Evolutionary conservation across 2,888 invertebrate species (phyloP).

Genomic region (Apantesis nais): DNA sequence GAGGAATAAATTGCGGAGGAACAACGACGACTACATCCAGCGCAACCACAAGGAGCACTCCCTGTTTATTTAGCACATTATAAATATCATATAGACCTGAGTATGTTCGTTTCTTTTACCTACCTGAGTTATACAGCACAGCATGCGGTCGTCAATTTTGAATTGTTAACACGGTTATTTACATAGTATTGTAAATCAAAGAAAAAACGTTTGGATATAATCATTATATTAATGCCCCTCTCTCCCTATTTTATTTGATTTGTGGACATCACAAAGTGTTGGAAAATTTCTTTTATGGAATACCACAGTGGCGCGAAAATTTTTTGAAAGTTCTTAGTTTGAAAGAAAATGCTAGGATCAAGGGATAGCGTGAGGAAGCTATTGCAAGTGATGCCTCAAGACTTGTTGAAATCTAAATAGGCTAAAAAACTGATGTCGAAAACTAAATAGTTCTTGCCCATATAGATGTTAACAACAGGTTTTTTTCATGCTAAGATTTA

Average conservation of each 20-base stretch:
- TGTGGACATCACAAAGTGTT: no score
- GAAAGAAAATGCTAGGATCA: not conserved
- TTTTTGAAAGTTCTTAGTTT: not conserved
- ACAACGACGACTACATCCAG: constrained; percentile 14
- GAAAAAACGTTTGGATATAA: no score
- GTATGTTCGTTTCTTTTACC: not conserved
- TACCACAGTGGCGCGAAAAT: not conserved
- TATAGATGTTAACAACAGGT: no score
- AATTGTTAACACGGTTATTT: no score
- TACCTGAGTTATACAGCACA: not conserved
- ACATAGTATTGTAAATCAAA: no score
- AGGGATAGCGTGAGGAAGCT: not conserved
- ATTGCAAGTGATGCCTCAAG: not conserved
- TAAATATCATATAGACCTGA: not conserved
- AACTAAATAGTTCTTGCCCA: no score
- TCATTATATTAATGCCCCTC: no score
- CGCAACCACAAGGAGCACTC: not conserved
- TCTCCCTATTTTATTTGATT: no score
- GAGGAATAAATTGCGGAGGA: constrained; percentile 3
- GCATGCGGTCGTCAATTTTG: not conserved
- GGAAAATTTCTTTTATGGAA: no score
- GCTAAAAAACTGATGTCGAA: no score
- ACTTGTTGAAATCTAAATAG: no score
- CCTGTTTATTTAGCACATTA: not conserved
- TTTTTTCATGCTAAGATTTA: no score